These are phyloP conservation scores for Pseudopodoces humilis DNA, from an alignment of 2,113 vertebrate species.

Conservation along the genomic window DNA sequence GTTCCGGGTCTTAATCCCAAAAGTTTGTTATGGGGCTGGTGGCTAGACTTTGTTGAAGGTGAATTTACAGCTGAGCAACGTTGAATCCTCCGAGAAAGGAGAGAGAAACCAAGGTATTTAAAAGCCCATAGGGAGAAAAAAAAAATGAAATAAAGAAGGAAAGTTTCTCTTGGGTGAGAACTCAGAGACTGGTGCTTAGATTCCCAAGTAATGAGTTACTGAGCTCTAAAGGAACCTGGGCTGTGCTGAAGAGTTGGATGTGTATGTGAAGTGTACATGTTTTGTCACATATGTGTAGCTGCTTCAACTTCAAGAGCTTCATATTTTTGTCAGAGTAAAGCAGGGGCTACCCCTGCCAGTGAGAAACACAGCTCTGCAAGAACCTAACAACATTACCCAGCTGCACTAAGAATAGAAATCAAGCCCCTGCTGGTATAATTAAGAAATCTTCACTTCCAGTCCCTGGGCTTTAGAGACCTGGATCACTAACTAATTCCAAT, in stretches of 20 bases:
- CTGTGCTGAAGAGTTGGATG: neutral
- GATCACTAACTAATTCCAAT: slow-evolving; percentile 75
- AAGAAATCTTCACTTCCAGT: slow-evolving; percentile 74
- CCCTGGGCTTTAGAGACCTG: slow-evolving; percentile 68
- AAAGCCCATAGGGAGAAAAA: neutral
- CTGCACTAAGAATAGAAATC: slow-evolving; percentile 70
- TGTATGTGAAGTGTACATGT: fast-evolving
- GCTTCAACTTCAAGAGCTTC: neutral
- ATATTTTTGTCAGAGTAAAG: neutral
- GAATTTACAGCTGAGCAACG: neutral
- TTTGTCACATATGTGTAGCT: neutral
- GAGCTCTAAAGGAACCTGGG: neutral
- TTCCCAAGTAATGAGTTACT: neutral
- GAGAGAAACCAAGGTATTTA: neutral
- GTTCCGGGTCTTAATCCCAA: neutral
- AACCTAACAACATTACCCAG: slow-evolving; percentile 56
- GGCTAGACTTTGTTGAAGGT: neutral
- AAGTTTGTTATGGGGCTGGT: neutral
- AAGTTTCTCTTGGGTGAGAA: neutral
- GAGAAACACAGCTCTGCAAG: slow-evolving; percentile 10
- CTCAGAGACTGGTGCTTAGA: neutral
- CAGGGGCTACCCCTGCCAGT: neutral
- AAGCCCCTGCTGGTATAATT: slow-evolving; percentile 73
- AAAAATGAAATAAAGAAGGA: neutral
- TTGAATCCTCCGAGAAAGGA: neutral